Base-by-base conservation (phyloP, 2,113 vertebrate genomes). In the Struthio camelus region DNA sequence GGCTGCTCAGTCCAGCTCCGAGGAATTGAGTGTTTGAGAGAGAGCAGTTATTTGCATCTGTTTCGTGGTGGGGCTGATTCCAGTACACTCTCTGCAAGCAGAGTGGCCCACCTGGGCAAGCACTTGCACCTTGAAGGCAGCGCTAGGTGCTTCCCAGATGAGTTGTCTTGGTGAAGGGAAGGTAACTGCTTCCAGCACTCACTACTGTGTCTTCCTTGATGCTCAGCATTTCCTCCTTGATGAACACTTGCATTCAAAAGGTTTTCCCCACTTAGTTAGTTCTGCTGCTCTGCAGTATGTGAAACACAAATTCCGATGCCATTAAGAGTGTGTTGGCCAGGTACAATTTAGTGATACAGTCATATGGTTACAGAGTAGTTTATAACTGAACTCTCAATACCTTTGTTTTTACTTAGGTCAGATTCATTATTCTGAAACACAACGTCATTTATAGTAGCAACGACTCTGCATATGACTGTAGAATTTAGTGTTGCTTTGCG, bases 241-340 rank as follows among this genome's bases (percentile, higher is more conserved):
- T n/a, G 19, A 5, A 84, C 84, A 59, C 6, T 5, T 53, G 46
- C 19, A 34, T 76, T 46, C 46, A 30, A 51, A 12, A 80, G 42
- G 4, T 0, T 61, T 72, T 72, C 15, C 14, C 3, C 4, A 0
- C 9, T 61, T 61, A 14, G 8, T 61, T 61, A 14, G 8, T 72
- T 89, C 28, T 85, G 28, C 44, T 87, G 61, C 15, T 16, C 20
- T 3, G 0, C 24, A 4, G 19, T 16, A 67, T 3, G 11, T 53
- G 40, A 80, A 87, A 32, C 19, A 44, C 10, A 22, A 58, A 82
- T 80, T 82, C 62, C 44, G 28, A 1, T 48, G 25, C 25, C 69
- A 9, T 53, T 71, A 59, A 56, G 27, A 71, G 32, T 24, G 8
- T 4, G 0, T 51, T 81, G 22, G 27, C 16, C 32, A 36, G 10